Base-by-base conservation (phyloP, 2,797 vertebrate species). In the Threskiornis aethiopicus region DNA sequence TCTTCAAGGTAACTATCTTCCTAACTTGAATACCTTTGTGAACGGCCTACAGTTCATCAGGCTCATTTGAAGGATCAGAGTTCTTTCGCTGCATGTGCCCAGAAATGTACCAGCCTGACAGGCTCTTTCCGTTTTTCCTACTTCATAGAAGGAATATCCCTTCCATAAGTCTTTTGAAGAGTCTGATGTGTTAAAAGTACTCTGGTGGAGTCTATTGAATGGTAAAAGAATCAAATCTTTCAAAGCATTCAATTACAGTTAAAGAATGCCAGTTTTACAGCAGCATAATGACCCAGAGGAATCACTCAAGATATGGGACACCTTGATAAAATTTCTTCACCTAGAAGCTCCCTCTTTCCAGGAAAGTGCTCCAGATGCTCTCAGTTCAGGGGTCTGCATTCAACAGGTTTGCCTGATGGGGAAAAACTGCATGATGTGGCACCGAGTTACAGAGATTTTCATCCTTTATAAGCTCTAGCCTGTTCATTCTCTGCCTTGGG, bases 311-410 rank as follows among this genome's bases (percentile, higher is more conserved):
- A 29, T 65, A 44, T 2, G 4, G 6, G 16, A 67, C 13, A 47
- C 7, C 11, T 19, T 62, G 8, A 35, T 46, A 35, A 84, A 51
- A 47, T 62, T 54, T 70, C 4, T 81, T 87, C 31, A 14, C 3
- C 9, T 31, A 31, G 35, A 76, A 54, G 5, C 17, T 67, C 6
- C 5, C 2, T 35, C 19, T 61, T 87, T 37, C n/a, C 3, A 13
- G 7, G 13, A 33, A 69, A 47, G 10, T 2, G 1, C 0, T 67
- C 21, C 31, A 64, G 8, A 6, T 47, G 3, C 13, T 62, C 7
- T 54, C 6, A 24, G 6, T 59, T 82, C 58, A 87, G 20, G 26
- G 6, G 1, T 25, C 11, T 58, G 4, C 19, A 25, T 78, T 75
- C 16, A 16, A 58, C 0, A 6, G 24, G 14, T 6, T 9, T 6